Percentiles rank a stretch among this genome's conserved stretches.
These are phyloP conservation scores for Platynereis dumerilii DNA, from an alignment of 2,888 invertebrate species.

Conservation along the genomic window DNA sequence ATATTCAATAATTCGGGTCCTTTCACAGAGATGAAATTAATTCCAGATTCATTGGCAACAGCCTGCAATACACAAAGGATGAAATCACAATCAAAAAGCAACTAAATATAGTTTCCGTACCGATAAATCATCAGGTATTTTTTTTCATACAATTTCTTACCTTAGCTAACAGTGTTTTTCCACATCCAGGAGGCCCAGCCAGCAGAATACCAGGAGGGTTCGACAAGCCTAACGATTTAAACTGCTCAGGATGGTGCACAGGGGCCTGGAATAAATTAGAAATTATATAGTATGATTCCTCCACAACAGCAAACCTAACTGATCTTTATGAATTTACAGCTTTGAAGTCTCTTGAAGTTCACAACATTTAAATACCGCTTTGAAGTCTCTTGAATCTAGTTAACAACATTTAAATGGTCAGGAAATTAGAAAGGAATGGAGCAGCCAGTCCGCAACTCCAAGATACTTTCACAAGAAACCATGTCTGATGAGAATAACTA, in stretches of 20 bases:
- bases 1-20: conserved; percentile 97
- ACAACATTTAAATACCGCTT: too few species aligned
- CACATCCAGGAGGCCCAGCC: conserved; percentile 91
- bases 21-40: conserved; percentile 98
- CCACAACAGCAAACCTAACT: too few species aligned
- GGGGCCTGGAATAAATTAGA: conserved; percentile 73
- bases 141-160: too few species aligned
- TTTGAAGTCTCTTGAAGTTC: too few species aligned
- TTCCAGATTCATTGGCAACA: conserved; percentile 96
- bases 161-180: conserved; percentile 94
- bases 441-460: too few species aligned
- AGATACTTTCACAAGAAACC: too few species aligned
- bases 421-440: too few species aligned
- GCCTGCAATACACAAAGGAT: conserved; percentile 68
- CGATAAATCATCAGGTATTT: too few species aligned
- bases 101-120: neutral
- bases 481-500: too few species aligned
- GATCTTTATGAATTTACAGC: too few species aligned
- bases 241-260: conserved; percentile 83
- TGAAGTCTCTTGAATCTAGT: too few species aligned
- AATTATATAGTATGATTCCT: neutral
- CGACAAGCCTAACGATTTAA: conserved; percentile 78
- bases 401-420: too few species aligned
- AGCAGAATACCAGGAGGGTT: conserved; percentile 88
- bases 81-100: neutral